phyloP scores from a whole-genome alignment of 2,113 vertebrate species.

The Callospermophilus lateralis region DNA sequence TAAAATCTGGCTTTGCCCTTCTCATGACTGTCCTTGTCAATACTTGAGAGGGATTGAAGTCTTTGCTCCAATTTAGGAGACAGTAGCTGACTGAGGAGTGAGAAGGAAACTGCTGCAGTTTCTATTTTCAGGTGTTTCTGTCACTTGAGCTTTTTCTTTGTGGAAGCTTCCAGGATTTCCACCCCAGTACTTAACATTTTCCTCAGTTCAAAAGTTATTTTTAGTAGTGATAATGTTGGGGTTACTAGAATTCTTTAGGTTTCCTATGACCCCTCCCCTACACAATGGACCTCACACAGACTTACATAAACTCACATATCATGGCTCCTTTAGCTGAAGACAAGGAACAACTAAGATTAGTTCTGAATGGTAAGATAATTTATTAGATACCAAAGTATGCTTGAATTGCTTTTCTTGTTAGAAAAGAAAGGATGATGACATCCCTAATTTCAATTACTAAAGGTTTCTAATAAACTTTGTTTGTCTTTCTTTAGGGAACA shows the following conservation, averaged over 20 bases:
- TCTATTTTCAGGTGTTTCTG: constrained; percentile 1
- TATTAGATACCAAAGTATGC: background rate
- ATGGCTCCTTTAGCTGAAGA: background rate
- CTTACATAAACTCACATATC: background rate
- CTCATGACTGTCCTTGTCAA: background rate
- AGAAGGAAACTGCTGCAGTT: background rate
- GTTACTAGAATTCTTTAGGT: background rate
- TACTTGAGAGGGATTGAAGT: background rate
- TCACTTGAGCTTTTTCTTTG: background rate
- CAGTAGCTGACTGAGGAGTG: background rate
- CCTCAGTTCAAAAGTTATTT: background rate
- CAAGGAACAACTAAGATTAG: background rate
- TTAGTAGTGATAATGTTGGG: background rate
- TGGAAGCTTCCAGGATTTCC: background rate
- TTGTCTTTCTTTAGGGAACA: background rate
- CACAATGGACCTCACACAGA: background rate
- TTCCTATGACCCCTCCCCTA: background rate
- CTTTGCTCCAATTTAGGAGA: background rate
- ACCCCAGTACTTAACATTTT: background rate
- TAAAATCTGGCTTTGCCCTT: background rate
- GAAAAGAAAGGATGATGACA: background rate
- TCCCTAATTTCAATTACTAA: constrained; percentile 19
- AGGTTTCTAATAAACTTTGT: background rate
- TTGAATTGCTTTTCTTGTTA: background rate
- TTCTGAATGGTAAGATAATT: background rate